These are phyloP conservation scores for Drosophila merina DNA, from an alignment of 2,888 invertebrate genomes.

Conservation along the genomic window DNA sequence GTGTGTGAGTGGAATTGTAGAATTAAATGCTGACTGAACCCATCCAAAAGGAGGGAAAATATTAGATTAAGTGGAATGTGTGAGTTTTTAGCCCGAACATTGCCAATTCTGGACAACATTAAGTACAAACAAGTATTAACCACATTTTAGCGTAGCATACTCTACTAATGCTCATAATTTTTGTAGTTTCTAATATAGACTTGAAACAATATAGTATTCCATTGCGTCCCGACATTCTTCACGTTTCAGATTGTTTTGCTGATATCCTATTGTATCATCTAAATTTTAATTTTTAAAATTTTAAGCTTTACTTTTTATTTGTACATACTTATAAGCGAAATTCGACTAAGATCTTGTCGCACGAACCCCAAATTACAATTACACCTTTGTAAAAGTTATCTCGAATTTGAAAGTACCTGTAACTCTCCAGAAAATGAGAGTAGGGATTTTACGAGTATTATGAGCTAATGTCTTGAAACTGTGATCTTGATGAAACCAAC, in stretches of 20 bases:
- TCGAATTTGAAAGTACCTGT: conserved; percentile 40
- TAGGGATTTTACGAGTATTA: conserved; percentile 22
- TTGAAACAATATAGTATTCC: conserved; percentile 11
- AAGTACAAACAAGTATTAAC: conserved; percentile 46
- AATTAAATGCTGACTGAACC: conserved; percentile 51
- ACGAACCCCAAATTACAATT: conserved; percentile 39
- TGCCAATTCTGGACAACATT: conserved; percentile 36
- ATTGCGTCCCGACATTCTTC: conserved; percentile 15
- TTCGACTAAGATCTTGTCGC: conserved; percentile 38
- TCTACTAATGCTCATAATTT: conserved; percentile 50
- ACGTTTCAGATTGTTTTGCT: conserved; percentile 10
- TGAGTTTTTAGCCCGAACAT: conserved; percentile 40
- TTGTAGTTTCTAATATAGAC: conserved; percentile 60
- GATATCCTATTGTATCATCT: conserved; percentile 39
- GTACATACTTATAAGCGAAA: conserved; percentile 45
- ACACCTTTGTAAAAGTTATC: conserved; percentile 27
- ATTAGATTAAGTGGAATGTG: conserved; percentile 56
- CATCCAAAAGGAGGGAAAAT: conserved; percentile 46
- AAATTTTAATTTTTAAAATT: conserved; percentile 33
- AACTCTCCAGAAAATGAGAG: conserved; percentile 32
- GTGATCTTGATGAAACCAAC: conserved; percentile 55
- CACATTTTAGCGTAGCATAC: conserved; percentile 60
- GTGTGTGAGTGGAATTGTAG: conserved; percentile 44
- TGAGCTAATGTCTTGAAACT: conserved; percentile 54
- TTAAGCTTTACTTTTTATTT: conserved; percentile 49